Percentiles rank a stretch among this genome's conserved stretches.
Evolutionary conservation across 2,797 vertebrate genomes (phyloP).

Genomic region (Catharus ustulatus): DNA sequence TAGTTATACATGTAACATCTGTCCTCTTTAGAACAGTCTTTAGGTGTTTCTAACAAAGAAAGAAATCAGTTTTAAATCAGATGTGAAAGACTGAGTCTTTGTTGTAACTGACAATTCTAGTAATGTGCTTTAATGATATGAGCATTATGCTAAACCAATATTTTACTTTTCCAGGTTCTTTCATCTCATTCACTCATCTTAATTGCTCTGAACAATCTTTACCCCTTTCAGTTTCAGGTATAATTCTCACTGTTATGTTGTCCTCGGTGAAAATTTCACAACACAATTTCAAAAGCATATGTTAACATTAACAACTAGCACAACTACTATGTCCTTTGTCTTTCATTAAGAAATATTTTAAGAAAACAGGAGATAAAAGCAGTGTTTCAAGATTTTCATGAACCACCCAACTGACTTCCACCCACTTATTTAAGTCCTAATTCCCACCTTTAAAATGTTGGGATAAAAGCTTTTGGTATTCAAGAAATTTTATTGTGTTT

Average conservation of each 20-base stretch:
- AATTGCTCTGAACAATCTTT: background rate
- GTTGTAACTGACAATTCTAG: background rate
- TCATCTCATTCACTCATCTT: background rate
- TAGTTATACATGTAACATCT: background rate
- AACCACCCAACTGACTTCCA: background rate
- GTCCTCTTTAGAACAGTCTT: background rate
- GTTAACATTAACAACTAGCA: background rate
- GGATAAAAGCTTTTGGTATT: background rate
- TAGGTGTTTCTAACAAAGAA: background rate
- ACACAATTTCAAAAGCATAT: background rate
- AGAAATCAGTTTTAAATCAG: background rate
- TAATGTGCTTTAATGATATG: background rate
- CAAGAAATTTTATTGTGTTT: background rate
- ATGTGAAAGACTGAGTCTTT: background rate
- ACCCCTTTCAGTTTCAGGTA: background rate
- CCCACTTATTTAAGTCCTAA: background rate
- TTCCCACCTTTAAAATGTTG: background rate
- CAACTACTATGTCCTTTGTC: background rate
- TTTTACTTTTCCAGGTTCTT: background rate
- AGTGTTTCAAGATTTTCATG: background rate
- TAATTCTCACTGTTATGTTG: background rate
- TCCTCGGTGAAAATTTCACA: background rate
- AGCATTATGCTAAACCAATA: background rate
- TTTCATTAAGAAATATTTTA: background rate
- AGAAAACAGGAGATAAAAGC: background rate